Evolutionary conservation across 2,113 vertebrate species (phyloP), one percentile per base, ranked within the genome.

Genomic region (Vombatus ursinus): DNA sequence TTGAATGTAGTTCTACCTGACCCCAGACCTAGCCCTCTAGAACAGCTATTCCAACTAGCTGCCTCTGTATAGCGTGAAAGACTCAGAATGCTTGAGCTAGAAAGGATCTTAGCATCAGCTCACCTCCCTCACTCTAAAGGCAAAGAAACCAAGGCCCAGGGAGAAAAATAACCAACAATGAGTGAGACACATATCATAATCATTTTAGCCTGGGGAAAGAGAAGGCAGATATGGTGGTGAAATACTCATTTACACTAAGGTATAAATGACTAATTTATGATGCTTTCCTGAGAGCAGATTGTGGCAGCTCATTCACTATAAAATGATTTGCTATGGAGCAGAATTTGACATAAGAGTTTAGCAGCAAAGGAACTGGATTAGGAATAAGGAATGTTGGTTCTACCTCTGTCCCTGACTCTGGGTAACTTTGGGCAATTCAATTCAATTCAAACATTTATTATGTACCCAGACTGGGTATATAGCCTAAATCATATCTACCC

Each of bases 181-280:
- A 84, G 16, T 84, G 22, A 22, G 16, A 84, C 68, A 84, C n/a
- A 84, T 44, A 84, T 84, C 68, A 84, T 44, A 84, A 44, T 84
- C 68, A 84, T 84, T 84, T 84, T 84, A 84, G 68, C 68, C 68
- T 23, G n/a, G 68, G 68, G 68, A 84, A 84, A 84, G 68, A 84
- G n/a, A 84, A 84, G 44, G 68, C 68, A 84, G 68, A 84, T 84
- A 84, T 84, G 68, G 22, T 44, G 68, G 68, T 23, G 68, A 84
- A 84, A 84, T 84, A 84, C 68, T 44, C 68, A 84, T 84, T 84
- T 84, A 84, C 68, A 84, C 68, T 84, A 84, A 84, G 68, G 68
- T 84, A 84, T 44, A 84, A 84, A 84, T 84, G 68, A 84, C 68
- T 84, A 84, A 84, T 84, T 84, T 84, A 84, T 84, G 68, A 84